These are phyloP conservation scores for Pseudococcus viburni DNA, from an alignment of 2,888 invertebrate species.

Conservation along the genomic window DNA sequence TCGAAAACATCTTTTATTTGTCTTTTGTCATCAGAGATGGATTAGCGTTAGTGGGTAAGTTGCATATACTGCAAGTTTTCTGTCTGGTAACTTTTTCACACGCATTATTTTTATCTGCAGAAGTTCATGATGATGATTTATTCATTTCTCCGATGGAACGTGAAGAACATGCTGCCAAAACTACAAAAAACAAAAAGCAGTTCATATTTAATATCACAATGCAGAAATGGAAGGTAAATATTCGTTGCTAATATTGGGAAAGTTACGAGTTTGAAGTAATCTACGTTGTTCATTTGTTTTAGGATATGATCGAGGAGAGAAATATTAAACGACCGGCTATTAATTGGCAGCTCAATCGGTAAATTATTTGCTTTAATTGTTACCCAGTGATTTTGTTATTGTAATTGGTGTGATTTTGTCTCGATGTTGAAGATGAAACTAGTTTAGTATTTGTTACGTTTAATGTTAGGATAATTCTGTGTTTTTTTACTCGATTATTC, in stretches of 20 bases:
- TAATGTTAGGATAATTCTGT: no score
- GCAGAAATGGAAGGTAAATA: neutral
- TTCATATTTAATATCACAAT: conserved; percentile 8
- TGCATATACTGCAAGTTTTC: neutral
- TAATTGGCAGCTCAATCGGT: neutral
- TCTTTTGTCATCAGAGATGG: conserved; percentile 61
- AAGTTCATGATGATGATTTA: neutral
- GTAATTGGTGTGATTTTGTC: no score
- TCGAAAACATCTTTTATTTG: conserved; percentile 60
- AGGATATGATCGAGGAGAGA: neutral
- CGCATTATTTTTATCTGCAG: neutral
- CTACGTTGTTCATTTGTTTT: neutral
- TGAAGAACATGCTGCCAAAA: neutral
- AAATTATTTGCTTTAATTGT: neutral
- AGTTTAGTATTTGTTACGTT: no score
- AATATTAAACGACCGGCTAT: neutral
- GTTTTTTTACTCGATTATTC: no score
- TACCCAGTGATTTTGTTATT: no score
- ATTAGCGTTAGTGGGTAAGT: conserved; percentile 37
- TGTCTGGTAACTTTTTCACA: neutral
- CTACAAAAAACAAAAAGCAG: neutral
- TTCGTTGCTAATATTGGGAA: neutral
- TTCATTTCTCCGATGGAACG: conserved; percentile 16
- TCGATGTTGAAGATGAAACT: no score
- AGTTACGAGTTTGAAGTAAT: neutral